phyloP scores from a whole-genome alignment of 2,797 vertebrate species.

The Anguilla pacifica region DNA sequence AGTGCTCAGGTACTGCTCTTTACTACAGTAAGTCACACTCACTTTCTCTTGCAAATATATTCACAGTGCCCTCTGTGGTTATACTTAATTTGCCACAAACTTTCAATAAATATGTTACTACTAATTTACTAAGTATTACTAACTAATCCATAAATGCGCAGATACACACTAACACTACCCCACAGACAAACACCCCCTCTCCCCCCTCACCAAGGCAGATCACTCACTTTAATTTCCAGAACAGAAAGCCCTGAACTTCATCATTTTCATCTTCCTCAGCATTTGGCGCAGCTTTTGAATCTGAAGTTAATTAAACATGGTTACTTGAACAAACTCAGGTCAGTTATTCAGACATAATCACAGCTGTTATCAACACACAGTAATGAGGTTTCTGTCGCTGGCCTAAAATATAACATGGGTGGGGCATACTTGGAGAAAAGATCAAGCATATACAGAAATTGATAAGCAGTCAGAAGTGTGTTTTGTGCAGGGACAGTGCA shows the following conservation, averaged over 20 bases:
- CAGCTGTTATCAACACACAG: background rate
- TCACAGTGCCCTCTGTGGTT: background rate
- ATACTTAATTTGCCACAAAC: background rate
- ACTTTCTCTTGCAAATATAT: background rate
- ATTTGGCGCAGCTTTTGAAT: conserved; percentile 67
- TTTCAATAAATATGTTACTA: background rate
- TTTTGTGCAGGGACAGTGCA: background rate
- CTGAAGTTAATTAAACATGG: conserved; percentile 57
- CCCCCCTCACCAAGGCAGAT: background rate
- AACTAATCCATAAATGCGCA: background rate
- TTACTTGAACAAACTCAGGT: background rate
- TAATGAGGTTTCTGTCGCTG: background rate
- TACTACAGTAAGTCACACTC: background rate
- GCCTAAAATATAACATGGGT: no score
- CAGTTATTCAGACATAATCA: background rate
- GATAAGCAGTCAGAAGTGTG: no score
- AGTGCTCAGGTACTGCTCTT: background rate
- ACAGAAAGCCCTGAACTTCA: conserved; percentile 93
- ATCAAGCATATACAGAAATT: no score
- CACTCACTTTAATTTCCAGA: conserved; percentile 88
- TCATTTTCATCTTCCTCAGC: conserved; percentile 72
- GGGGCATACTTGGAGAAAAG: no score
- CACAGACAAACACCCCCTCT: background rate
- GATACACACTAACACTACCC: background rate
- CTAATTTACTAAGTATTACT: background rate